Conservation (phyloP, 2,113 vertebrate species). For the Carassius carassius region DNA sequence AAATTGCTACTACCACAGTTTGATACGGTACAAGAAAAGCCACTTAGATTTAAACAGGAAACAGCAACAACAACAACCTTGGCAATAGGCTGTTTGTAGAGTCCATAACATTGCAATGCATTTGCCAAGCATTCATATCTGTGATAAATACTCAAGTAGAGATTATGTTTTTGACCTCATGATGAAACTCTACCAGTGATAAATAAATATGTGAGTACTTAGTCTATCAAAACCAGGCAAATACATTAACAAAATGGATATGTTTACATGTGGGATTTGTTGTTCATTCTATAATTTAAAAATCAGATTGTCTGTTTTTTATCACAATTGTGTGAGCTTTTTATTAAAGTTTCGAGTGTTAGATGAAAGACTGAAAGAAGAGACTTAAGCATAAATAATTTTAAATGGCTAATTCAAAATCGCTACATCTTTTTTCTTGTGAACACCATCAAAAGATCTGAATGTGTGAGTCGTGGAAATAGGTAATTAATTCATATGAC, state of each 20-base stretch:
- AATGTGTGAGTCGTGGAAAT: neutral
- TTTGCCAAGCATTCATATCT: neutral
- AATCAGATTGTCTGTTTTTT: neutral
- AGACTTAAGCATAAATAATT: neutral
- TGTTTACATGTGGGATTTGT: neutral
- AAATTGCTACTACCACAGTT: too few species aligned
- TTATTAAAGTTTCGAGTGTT: neutral
- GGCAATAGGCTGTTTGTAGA: neutral
- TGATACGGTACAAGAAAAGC: neutral
- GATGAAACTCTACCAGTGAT: neutral
- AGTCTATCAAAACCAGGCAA: neutral
- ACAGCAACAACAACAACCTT: too few species aligned
- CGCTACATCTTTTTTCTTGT: neutral
- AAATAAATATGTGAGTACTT: neutral
- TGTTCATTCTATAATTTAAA: neutral
- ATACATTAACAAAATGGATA: neutral
- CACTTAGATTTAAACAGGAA: neutral
- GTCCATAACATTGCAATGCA: neutral
- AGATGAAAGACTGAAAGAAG: neutral
- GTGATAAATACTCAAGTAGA: too few species aligned
- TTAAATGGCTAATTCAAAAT: slow-evolving; percentile 39
- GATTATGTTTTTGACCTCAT: neutral
- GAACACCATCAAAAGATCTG: slow-evolving; percentile 39
- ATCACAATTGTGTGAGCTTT: neutral
- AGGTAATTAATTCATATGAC: slow-evolving; percentile 13